Evolutionary conservation across 1,140 invertebrate species (phyloP).

Genomic region (Rhagoletis zephyria): DNA sequence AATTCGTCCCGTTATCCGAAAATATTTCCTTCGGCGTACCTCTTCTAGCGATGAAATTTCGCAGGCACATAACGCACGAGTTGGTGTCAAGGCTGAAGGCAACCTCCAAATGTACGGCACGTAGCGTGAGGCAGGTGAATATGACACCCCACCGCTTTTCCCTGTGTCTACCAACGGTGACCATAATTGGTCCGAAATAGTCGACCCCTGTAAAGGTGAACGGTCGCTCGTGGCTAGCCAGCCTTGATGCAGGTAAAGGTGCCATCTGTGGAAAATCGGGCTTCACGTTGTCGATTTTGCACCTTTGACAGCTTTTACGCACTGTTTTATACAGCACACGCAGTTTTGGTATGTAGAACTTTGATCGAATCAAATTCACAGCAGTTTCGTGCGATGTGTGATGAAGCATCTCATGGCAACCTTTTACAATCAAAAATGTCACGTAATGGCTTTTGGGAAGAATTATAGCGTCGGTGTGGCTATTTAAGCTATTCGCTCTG

Average conservation of each 20-base stretch:
- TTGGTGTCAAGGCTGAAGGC: constrained; percentile 65
- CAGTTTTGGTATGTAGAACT: constrained; percentile 12
- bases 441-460: too few species aligned
- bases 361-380: not conserved
- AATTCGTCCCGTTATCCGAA: constrained; percentile 72
- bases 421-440: too few species aligned
- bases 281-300: not conserved
- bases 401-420: too few species aligned
- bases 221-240: not conserved
- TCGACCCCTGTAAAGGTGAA: constrained; percentile 48
- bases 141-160: constrained; percentile 70
- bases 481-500: too few species aligned
- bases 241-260: not conserved
- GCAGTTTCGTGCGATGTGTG: constrained; percentile 4
- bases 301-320: constrained; percentile 35
- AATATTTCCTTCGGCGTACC: constrained; percentile 64
- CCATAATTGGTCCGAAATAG: constrained; percentile 65
- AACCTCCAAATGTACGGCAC: constrained; percentile 74
- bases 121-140: constrained; percentile 69
- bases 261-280: constrained; percentile 52
- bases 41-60: constrained; percentile 71
- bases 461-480: too few species aligned
- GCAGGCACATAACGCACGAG: constrained; percentile 67
- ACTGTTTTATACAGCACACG: constrained; percentile 23
- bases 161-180: constrained; percentile 61